Evolutionary conservation across 2,113 vertebrate genomes (phyloP), one percentile per base, ranked within the genome.

Genomic region (Rhombomys opimus): DNA sequence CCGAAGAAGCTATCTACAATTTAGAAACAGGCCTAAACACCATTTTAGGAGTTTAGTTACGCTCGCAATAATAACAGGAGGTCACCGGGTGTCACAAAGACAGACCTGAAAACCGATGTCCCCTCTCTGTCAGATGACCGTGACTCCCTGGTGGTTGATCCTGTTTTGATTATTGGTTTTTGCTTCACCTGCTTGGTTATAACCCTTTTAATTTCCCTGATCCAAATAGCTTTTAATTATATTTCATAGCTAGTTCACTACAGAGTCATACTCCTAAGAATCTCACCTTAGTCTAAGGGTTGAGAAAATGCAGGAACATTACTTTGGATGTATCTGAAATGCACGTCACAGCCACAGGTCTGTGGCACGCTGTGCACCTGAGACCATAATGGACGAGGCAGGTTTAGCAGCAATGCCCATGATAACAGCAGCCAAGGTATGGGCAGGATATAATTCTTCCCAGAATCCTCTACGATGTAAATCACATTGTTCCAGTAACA

Each of bases 61-160:
- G 9, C 30, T 92, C 65, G 68, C 13, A 90, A 46, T n/a, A 85
- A 95, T 84, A 80, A 95, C 75, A 95, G 52, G 54, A 95, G 81
- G 91, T 88, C 41, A 18, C 17, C 50, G 72, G 54, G 22, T 68
- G 73, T 4, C 75, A 91, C 32, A 86, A 90, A 25, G 86, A 92
- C 14, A 65, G 52, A 59, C n/a, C 7, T n/a, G 59, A 77, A 90
- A 50, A 59, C 5, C 61, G 57, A 70, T 18, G 30, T 77, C 32
- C 52, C 57, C 13, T 0, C 0, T 52, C 17, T 11, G 14, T 3
- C 11, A 75, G 35, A 4, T 87, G 32, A 92, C 41, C 30, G 5
- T 17, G 22, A 75, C 32, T 54, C 8, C 30, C 20, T 30, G 20
- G 18, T n/a, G 27, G 23, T 5, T 65, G 18, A 17, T n/a, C 35